Evolutionary conservation across 2,888 invertebrate species (phyloP), one percentile per base, ranked within the genome.

Genomic region (Caenorhabditis panamensis): DNA sequence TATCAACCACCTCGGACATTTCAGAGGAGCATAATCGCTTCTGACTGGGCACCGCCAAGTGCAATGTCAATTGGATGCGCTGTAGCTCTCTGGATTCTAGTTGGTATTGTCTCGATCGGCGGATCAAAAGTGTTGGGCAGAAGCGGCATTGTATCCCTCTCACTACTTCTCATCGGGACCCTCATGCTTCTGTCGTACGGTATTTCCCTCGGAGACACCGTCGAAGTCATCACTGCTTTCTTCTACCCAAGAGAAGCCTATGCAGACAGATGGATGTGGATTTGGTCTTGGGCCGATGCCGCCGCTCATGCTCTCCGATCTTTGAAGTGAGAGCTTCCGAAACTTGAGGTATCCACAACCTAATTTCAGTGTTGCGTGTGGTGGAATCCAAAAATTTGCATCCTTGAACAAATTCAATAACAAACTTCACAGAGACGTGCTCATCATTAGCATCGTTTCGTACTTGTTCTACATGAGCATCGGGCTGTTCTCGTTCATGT

Each of bases 261-360:
- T 8, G 22, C 20, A 2, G 64, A 64, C 24, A 62, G 24, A 16
- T 73, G 72, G 72, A 79, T 68, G 66, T 71, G 64, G 71, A 36
- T 81, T 4, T 81, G 72, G 77, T 76, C 81, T 4, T 81, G 81
- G 81, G 77, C 72, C 0, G 81, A 77, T 44, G 81, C 81, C 0
- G 71, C 77, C 1, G 64, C 72, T 31, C 64, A 62, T 28, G 56
- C 81, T 6, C 53, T 81, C 0, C 61, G 72, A 18, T 63, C 81
- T 18, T 26, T 81, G 22, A 69, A 69, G 79, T 75, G 54, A 61
- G 26, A 37, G 16, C 31, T 22, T 20, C 36, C 0, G n/a, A 9
- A 22, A 22, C 16, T 16, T 16, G 13, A 28, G 20, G 26, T 28
- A 26, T 22, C 44, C 36, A 4, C 13, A 31, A 31, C 9, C 5